A percentile compares a stretch with the other conserved stretches of the same genome.
These are phyloP conservation scores for Epizoanthus stellaris DNA, from an alignment of 92 coral and sea anemone genomes.

Conservation along the genomic window DNA sequence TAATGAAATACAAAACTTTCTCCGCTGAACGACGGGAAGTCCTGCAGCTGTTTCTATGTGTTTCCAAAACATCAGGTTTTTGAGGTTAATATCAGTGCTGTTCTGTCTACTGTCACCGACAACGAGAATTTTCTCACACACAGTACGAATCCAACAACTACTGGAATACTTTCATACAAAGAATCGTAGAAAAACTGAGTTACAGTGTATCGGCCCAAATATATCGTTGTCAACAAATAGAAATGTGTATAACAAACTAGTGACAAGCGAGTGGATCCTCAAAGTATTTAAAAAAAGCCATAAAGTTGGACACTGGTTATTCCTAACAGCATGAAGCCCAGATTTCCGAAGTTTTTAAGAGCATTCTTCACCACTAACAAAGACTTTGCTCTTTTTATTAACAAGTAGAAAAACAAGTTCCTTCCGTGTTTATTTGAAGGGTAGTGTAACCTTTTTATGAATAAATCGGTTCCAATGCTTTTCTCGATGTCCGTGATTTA, in stretches of 20 bases:
- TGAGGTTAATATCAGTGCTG: background rate
- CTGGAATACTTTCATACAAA: background rate
- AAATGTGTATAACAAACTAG: background rate
- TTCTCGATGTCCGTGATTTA: background rate
- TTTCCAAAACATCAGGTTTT: conserved; percentile 22
- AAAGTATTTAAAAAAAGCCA: background rate
- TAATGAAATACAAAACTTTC: background rate
- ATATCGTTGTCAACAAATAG: background rate
- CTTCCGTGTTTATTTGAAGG: background rate
- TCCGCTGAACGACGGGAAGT: conserved; percentile 12
- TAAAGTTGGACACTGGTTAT: background rate
- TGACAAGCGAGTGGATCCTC: background rate
- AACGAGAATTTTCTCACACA: conserved; percentile 12
- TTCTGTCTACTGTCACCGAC: conserved; percentile 4
- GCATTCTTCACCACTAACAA: background rate
- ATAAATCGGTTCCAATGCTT: background rate
- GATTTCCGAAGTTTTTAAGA: background rate
- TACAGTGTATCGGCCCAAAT: background rate
- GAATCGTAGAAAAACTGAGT: background rate
- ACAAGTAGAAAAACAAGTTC: background rate
- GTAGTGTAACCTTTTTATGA: background rate
- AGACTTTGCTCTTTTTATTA: conserved; percentile 4
- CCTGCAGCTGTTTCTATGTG: conserved; percentile 21
- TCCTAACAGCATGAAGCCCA: background rate
- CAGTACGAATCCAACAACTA: background rate